These are phyloP conservation scores for Drosophila ochracea DNA, from an alignment of 2,888 invertebrate species.

Conservation along the genomic window DNA sequence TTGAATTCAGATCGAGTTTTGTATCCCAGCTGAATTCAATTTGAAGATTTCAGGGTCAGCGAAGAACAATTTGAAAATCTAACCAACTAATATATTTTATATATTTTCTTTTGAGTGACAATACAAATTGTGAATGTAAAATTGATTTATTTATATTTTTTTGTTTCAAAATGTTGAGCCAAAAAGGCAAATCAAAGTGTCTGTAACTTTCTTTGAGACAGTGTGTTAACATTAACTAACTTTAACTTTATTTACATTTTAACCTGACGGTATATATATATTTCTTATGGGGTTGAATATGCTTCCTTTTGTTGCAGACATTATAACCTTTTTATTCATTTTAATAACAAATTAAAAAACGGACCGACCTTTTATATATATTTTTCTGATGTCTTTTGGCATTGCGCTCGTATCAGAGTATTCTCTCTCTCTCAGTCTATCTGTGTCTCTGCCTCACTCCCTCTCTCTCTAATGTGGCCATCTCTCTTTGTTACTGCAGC, in stretches of 20 bases:
- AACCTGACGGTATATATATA: background rate
- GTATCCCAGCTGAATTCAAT: conserved; percentile 12
- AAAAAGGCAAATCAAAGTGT: no score
- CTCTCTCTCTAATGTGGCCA: background rate
- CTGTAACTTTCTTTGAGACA: no score
- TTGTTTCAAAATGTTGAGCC: no score
- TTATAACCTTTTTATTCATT: no score
- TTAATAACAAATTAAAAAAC: no score
- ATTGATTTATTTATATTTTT: background rate
- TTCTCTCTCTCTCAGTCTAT: background rate
- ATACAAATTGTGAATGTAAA: background rate
- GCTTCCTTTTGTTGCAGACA: no score
- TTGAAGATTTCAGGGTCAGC: conserved; percentile 20
- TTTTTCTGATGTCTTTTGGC: background rate
- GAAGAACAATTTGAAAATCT: conserved; percentile 6
- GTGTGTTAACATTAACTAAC: no score
- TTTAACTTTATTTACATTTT: no score
- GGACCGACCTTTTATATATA: background rate
- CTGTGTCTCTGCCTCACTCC: background rate
- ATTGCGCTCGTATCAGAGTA: background rate
- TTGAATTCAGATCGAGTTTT: conserved; percentile 4
- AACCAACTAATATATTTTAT: background rate
- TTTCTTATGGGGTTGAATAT: no score
- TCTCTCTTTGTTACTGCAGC: background rate
- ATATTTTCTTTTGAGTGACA: background rate